Base-by-base conservation (phyloP, 2,113 vertebrate species). In the Cebus imitator region DNA sequence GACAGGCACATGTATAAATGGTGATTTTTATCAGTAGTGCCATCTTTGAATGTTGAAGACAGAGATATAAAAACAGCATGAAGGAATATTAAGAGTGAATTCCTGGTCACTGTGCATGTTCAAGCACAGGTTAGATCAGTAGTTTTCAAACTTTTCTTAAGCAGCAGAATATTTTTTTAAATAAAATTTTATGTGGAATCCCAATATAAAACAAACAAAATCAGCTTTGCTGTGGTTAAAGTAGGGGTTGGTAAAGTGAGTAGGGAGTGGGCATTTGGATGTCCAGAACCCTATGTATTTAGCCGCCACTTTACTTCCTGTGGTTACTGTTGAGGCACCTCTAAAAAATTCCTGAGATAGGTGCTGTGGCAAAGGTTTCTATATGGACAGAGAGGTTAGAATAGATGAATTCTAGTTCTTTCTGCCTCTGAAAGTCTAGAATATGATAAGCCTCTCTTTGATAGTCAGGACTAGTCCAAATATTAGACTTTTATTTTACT, bases 91-190 rank as follows among this genome's bases (percentile, higher is more conserved):
- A 83, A 91, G 6, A 78, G 32, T 58, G 23, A 87, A 76, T 80
- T 80, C 11, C 40, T 52, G 61, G 23, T 84, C n/a, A 32, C 40
- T 61, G 57, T 50, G 58, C 61, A 68, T 75, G 35, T 84, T 78
- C 72, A 78, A 52, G 14, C 72, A 91, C 8, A 87, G 68, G 32
- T 79, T 18, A 72, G 68, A 79, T 64, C 17, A 75, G n/a, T 35
- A 58, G 30, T 96, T 96, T 97, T 45, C 61, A 89, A 93, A 83
- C 30, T 83, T 95, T 79, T 55, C n/a, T 87, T 90, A 66, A 79
- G 80, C n/a, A 82, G 61, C 27, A 91, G 82, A 70, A 50, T 61
- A 14, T 23, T 61, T 21, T 91, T 70, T 45, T 11, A 80, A 91
- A 78, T 91, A 30, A 96, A 92, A 91, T 81, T 87, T 80, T 90